Conservation (phyloP, 2,888 invertebrate species). For the Hypercompe scribonia region DNA sequence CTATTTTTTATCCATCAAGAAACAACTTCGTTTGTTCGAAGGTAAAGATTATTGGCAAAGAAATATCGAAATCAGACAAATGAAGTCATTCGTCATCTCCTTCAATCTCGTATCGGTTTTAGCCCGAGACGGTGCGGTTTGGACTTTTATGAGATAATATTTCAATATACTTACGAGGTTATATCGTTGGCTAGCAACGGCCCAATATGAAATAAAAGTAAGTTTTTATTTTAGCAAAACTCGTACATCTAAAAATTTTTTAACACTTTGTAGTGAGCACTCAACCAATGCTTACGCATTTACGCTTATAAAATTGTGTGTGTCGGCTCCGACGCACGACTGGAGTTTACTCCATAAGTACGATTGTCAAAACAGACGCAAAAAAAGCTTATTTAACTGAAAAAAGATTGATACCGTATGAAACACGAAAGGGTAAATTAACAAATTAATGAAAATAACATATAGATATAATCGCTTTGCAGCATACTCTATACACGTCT, state of each 20-base stretch:
- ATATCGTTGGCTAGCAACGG: constrained; percentile 54
- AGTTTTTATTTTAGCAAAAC: constrained; percentile 30
- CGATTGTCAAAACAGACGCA: no score
- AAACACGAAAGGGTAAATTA: no score
- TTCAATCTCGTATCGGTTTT: constrained; percentile 77
- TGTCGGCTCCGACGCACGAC: no score
- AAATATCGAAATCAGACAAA: constrained; percentile 83
- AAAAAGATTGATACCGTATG: no score
- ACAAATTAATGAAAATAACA: no score
- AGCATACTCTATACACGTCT: no score
- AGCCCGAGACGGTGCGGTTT: constrained; percentile 71
- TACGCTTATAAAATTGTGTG: no score
- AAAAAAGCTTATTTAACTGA: no score
- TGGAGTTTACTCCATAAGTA: no score
- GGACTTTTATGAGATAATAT: constrained; percentile 83
- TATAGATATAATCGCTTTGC: no score
- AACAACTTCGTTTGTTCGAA: background rate
- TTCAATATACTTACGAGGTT: constrained; percentile 85
- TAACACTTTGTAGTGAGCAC: background rate
- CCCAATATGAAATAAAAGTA: constrained; percentile 31
- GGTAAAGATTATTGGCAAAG: constrained; percentile 57
- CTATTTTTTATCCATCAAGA: constrained; percentile 25
- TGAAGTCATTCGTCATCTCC: constrained; percentile 82
- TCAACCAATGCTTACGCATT: background rate
- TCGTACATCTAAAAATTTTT: background rate